phyloP scores from a whole-genome alignment of 2,888 invertebrate genomes.

The Callyntrura sp. region DNA sequence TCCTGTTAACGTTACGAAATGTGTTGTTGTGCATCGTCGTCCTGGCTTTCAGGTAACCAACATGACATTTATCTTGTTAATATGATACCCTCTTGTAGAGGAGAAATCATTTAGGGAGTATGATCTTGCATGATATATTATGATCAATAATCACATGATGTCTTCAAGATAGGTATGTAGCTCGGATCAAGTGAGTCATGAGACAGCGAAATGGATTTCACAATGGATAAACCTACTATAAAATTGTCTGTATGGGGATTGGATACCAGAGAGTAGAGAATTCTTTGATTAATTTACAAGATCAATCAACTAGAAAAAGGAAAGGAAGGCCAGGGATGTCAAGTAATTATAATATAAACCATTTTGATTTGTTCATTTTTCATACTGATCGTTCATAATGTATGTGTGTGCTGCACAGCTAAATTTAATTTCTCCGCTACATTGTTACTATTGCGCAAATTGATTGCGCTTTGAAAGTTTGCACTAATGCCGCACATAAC shows the following conservation, averaged over 20 bases:
- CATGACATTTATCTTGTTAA: no score
- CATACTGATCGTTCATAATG: neutral
- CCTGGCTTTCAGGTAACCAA: no score
- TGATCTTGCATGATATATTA: no score
- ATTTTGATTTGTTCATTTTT: neutral
- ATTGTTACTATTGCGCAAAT: neutral
- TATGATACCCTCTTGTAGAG: neutral
- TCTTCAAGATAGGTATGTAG: no score
- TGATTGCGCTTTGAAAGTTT: slow-evolving; percentile 9
- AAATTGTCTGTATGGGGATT: neutral
- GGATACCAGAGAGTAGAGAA: neutral
- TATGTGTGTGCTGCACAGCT: neutral
- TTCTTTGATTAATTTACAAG: slow-evolving; percentile 29
- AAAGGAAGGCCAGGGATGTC: slow-evolving; percentile 45
- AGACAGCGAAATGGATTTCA: neutral
- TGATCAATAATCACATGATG: no score
- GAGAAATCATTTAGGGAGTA: slow-evolving; percentile 3
- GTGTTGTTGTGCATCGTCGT: no score
- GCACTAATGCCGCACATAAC: neutral
- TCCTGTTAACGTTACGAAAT: no score
- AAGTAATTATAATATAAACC: slow-evolving; percentile 21
- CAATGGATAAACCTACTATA: neutral
- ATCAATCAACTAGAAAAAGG: slow-evolving; percentile 19
- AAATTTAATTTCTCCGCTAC: neutral
- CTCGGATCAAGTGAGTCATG: neutral